Conservation (phyloP, 2,888 invertebrate species). For the Parnassius apollo region DNA sequence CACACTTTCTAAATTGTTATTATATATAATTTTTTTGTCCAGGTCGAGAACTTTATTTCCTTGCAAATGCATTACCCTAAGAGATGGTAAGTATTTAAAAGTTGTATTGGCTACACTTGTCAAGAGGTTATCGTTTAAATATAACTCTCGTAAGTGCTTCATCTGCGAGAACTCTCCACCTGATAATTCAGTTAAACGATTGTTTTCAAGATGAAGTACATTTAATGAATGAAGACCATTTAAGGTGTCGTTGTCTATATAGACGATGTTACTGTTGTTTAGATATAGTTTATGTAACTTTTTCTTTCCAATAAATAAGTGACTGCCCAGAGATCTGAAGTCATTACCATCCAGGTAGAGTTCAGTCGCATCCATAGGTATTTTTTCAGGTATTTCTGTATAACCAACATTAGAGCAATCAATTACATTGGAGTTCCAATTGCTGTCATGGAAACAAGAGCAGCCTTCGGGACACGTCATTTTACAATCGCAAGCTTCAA, state of each 20-base stretch:
- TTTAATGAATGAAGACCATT: conserved; percentile 88
- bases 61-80: conserved; percentile 87
- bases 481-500: conserved; percentile 93
- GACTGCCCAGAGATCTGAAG: conserved; percentile 87
- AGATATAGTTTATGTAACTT: conserved; percentile 88
- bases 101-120: conserved; percentile 86
- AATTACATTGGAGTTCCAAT: conserved; percentile 91
- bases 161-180: conserved; percentile 91
- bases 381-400: conserved; percentile 86
- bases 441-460: conserved; percentile 91
- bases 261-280: conserved; percentile 87
- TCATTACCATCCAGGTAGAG: conserved; percentile 92
- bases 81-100: conserved; percentile 85
- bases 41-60: conserved; percentile 88
- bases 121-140: conserved; percentile 90
- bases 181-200: conserved; percentile 85
- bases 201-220: conserved; percentile 89
- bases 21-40: conserved; percentile 83
- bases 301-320: conserved; percentile 92
- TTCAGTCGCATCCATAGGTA: conserved; percentile 94
- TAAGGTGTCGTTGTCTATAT: conserved; percentile 88
- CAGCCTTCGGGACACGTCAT: conserved; percentile 93
- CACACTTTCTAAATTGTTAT: conserved; percentile 82
- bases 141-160: conserved; percentile 87
- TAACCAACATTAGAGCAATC: conserved; percentile 89